Conservation (phyloP, 2,888 invertebrate genomes). For the Drosophila quasianomalipes region DNA sequence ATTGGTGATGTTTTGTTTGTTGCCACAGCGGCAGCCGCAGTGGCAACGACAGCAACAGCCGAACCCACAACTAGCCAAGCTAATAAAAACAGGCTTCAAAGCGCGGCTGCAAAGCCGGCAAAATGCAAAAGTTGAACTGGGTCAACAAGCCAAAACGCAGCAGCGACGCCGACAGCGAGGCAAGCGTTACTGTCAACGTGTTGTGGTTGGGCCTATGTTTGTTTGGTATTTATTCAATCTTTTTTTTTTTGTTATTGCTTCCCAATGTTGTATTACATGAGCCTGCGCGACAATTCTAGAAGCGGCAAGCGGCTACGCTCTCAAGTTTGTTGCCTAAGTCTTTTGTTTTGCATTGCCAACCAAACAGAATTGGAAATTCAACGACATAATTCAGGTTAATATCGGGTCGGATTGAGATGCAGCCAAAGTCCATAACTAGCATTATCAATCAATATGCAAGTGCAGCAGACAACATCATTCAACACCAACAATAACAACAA, state of each 20-base stretch:
- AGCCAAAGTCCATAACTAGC: constrained; percentile 40
- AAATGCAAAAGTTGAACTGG: constrained; percentile 84
- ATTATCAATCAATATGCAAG: constrained; percentile 51
- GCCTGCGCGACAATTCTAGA: constrained; percentile 31
- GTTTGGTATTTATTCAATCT: neutral
- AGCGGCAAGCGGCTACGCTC: neutral
- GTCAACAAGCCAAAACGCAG: constrained; percentile 83
- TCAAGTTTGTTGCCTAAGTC: constrained; percentile 76
- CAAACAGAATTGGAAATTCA: constrained; percentile 23
- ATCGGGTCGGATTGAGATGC: constrained; percentile 27
- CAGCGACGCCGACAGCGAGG: constrained; percentile 46
- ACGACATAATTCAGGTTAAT: constrained; percentile 37
- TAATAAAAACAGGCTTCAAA: constrained; percentile 77
- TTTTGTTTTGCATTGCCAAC: constrained; percentile 50
- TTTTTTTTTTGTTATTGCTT: constrained; percentile 14
- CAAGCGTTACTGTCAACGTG: constrained; percentile 24
- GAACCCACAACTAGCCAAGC: constrained; percentile 72
- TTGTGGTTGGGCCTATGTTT: constrained; percentile 27
- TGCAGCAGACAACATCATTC: constrained; percentile 32
- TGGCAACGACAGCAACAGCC: constrained; percentile 22
- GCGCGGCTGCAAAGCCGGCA: constrained; percentile 78
- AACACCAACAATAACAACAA: constrained; percentile 5
- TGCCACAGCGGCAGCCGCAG: constrained; percentile 30
- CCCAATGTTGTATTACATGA: constrained; percentile 18
- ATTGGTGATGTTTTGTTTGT: constrained; percentile 37